A percentile compares a stretch with the other conserved stretches of the same genome.
phyloP scores from a whole-genome alignment of 2,797 vertebrate genomes.

The Chloroceryle inda region DNA sequence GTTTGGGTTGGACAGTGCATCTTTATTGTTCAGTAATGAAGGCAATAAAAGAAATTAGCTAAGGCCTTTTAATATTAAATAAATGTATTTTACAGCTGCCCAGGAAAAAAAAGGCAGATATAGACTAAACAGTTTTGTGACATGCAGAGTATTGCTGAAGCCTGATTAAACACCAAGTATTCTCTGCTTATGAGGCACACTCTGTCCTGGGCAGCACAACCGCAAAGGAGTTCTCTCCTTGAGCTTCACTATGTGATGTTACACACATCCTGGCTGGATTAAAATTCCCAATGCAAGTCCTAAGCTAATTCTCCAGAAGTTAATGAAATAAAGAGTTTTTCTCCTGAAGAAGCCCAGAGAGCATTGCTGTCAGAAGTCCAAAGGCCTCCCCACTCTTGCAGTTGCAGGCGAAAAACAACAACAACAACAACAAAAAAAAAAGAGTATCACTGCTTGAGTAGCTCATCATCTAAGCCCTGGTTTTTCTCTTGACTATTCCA shows the following conservation, averaged over 20 bases:
- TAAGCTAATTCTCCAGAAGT: background rate
- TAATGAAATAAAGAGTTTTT: background rate
- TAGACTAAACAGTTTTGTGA: slow-evolving; percentile 23
- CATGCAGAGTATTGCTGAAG: slow-evolving; percentile 1
- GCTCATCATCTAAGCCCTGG: background rate
- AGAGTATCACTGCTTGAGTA: background rate
- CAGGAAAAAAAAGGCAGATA: slow-evolving; percentile 6
- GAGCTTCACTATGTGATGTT: background rate
- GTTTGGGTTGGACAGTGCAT: slow-evolving; percentile 71
- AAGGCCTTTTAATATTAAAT: slow-evolving; percentile 62
- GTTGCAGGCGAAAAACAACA: background rate
- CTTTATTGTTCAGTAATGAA: slow-evolving; percentile 72
- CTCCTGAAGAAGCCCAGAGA: background rate
- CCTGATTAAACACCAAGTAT: background rate
- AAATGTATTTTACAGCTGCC: slow-evolving; percentile 73
- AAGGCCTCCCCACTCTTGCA: background rate
- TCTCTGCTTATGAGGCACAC: background rate
- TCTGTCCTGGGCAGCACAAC: background rate
- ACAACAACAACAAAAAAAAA: no score
- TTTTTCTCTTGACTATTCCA: background rate
- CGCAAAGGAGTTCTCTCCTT: background rate
- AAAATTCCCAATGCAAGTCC: background rate
- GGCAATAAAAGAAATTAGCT: slow-evolving; percentile 64
- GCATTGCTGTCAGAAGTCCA: background rate
- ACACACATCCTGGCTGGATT: accelerated